Evolutionary conservation across 2,113 vertebrate genomes (phyloP), one percentile per base, ranked within the genome.

Genomic region (Thermophis baileyi): DNA sequence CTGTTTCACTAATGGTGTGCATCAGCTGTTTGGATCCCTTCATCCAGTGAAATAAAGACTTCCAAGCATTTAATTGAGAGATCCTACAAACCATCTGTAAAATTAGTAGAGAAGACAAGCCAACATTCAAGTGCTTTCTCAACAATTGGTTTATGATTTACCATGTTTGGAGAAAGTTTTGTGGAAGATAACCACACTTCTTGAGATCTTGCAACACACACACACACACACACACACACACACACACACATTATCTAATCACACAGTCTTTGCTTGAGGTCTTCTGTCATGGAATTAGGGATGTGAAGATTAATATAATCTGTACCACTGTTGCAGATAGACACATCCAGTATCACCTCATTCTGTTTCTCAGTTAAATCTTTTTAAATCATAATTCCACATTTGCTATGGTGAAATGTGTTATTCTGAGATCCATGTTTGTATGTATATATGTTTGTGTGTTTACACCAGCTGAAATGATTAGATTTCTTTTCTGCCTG

Each of bases 1-100:
- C 27, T 57, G 94, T 95, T 93, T 74, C 86, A 92, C 25, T 93
- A 57, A 93, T 88, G 87, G 22, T 69, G 94, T 89, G 91, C 94
- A 91, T 47, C 89, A 94, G 16, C 60, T 93, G 20, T 89, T 51
- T 9, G 51, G 81, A 55, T 94, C 60, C 92, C 50, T 91, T 14
- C 89, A 94, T 92, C 51, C 50, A 50, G n/a, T 44, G 22, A 46
- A 40, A 44, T 50, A 25, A 27, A 87, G 10, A 87, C 47, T 30
- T 25, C 85, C 27, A 87, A 49, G 27, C 4, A 50, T 27, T 47
- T 50, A 30, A 25, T 27, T 87, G 27, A 30, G 49, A 18, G 85
- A n/a, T 49, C 40, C 20, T 74, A 94, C 96, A 93, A 44, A 40
- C 91, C 53, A 53, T 93, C 0, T 0, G 57, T 93, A 94, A 87